These are phyloP conservation scores for Benthosema pterotum DNA, from an alignment of 2,797 vertebrate genomes.

Conservation along the genomic window DNA sequence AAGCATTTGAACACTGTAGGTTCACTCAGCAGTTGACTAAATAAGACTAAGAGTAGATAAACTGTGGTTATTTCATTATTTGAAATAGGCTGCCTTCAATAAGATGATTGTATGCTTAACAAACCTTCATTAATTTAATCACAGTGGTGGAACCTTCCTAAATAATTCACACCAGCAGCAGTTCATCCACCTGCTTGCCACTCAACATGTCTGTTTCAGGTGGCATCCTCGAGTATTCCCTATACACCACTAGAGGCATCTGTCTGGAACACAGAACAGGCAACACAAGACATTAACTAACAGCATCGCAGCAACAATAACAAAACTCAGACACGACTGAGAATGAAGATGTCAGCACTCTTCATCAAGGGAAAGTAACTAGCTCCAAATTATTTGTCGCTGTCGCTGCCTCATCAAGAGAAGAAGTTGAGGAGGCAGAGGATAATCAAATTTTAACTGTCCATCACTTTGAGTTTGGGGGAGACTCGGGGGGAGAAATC, in stretches of 20 bases:
- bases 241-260: slow-evolving; percentile 14
- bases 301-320: slow-evolving; percentile 9
- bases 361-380: slow-evolving; percentile 15
- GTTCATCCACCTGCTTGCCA: slow-evolving; percentile 29
- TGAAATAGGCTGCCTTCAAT: no score
- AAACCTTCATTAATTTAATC: not conserved
- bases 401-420: slow-evolving; percentile 16
- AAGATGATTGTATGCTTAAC: not conserved
- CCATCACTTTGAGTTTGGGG: slow-evolving; percentile 34
- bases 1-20: no score
- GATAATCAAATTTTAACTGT: slow-evolving; percentile 24
- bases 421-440: slow-evolving; percentile 11
- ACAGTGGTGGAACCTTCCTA: not conserved
- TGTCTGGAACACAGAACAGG: slow-evolving; percentile 23
- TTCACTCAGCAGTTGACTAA: no score
- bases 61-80: no score
- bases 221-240: slow-evolving; percentile 22
- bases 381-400: slow-evolving; percentile 17
- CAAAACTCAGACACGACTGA: not conserved
- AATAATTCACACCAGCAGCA: slow-evolving; percentile 8
- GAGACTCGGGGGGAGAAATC: slow-evolving; percentile 14
- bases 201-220: slow-evolving; percentile 25
- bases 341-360: slow-evolving; percentile 35
- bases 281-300: slow-evolving; percentile 26
- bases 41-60: no score